Base-by-base conservation (phyloP, 2,797 vertebrate species). In the Philypnodon macrostomus region DNA sequence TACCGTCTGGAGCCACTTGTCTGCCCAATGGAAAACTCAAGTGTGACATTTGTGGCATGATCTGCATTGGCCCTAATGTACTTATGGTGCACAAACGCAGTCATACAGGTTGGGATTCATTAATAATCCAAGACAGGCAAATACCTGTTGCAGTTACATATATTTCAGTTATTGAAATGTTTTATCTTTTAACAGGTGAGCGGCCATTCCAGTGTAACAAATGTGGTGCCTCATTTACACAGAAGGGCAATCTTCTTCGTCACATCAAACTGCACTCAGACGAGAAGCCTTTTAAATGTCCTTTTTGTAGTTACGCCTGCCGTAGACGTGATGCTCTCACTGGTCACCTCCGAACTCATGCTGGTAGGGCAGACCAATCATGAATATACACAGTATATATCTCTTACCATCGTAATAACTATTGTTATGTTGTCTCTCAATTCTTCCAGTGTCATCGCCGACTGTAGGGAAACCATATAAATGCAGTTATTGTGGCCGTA, bases 21-120 rank as follows among this genome's bases (percentile, higher is more conserved):
- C 83, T 98, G 36, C 93, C 95, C 70, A 97, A 94, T 0, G 95
- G 95, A 73, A 97, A 97, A 67, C 91, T 98, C 48, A 94, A 96
- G 65, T 98, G 96, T 38, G 94, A 98, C 34, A 88, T 97, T 69
- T 98, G 96, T 1, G 95, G 95, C 24, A 98, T 97, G 93, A 90
- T 95, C 74, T 98, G 95, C 81, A 95, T 97, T 2, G 95, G 96
- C 45, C 95, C 95, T 69, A 98, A 97, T n/a, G 96, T 98, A 55
- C 90, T 98, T 35, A 97, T 97, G 94, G 96, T 98, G 69, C 96
- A 98, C 86, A 98, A 98, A 56, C 93, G 94, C 63, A 98, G 94
- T 85, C 96, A 98, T 88, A 98, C 95, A 1, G 95, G 96, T 97
- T 67, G 92, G 70, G 93, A 38, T 42, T 2, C 14, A 6, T 15